These are phyloP conservation scores for Dicranocentrus wangi DNA, from an alignment of 2,888 invertebrate species.

Conservation along the genomic window DNA sequence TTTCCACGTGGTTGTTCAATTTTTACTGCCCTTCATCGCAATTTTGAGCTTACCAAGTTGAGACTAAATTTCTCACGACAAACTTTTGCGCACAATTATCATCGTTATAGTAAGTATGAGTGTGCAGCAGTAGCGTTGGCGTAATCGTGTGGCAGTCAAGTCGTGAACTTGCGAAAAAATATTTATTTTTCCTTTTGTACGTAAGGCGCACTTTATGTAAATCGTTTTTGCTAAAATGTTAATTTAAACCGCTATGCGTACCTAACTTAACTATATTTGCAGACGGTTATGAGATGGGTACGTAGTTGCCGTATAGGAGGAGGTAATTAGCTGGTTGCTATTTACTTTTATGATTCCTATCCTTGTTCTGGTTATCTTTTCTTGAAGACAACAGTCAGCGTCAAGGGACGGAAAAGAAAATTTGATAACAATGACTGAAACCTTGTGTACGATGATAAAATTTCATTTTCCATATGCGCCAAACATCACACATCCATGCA, in stretches of 20 bases:
- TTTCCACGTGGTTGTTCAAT: constrained; percentile 12
- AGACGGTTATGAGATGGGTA: not conserved
- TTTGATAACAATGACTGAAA: constrained; percentile 25
- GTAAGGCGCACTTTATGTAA: not conserved
- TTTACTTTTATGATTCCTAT: constrained; percentile 1
- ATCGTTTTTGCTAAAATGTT: not conserved
- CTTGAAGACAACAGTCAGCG: not conserved
- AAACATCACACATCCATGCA: too few relatives aligned
- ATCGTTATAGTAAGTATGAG: too few relatives aligned
- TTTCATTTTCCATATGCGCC: not conserved
- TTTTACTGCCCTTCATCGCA: constrained; percentile 19
- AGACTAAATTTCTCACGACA: constrained; percentile 19
- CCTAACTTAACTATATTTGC: too few relatives aligned
- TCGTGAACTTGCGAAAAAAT: constrained; percentile 30
- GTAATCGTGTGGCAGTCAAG: not conserved
- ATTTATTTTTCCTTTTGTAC: constrained; percentile 1
- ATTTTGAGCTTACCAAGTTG: not conserved
- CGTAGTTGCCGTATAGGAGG: not conserved
- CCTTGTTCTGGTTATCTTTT: not conserved
- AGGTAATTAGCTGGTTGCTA: not conserved
- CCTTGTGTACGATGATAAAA: not conserved
- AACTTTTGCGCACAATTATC: not conserved
- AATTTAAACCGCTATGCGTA: too few relatives aligned
- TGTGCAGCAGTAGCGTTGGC: too few relatives aligned
- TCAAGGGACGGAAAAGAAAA: constrained; percentile 38